Evolutionary conservation across 2,888 invertebrate species (phyloP).

Genomic region (Yponomeuta plumbellus): DNA sequence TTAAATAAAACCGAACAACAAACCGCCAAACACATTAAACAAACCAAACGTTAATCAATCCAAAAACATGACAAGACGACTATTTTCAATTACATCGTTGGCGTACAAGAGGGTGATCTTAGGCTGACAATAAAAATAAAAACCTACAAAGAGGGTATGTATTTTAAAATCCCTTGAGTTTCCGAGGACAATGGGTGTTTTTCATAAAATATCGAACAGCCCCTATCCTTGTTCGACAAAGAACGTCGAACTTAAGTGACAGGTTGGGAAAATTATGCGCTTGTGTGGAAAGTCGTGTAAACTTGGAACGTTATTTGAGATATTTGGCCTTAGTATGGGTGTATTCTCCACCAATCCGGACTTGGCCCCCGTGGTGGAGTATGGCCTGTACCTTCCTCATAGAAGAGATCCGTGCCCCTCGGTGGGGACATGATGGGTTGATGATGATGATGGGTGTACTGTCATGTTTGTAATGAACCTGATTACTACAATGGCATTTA

Average conservation of each 20-base stretch:
- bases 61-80: slow-evolving; percentile 5
- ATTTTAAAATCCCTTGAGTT: slow-evolving; percentile 40
- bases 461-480: too few species aligned
- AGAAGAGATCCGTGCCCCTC: too few species aligned
- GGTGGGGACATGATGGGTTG: too few species aligned
- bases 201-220: slow-evolving; percentile 34
- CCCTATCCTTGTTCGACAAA: slow-evolving; percentile 22
- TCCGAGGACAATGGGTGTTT: slow-evolving; percentile 41
- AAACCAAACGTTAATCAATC: not conserved
- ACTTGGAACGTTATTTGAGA: slow-evolving; percentile 11
- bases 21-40: not conserved
- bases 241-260: slow-evolving; percentile 28
- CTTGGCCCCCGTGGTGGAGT: too few species aligned
- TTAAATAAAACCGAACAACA: not conserved
- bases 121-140: slow-evolving; percentile 22
- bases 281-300: slow-evolving; percentile 26
- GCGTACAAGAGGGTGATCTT: slow-evolving; percentile 35
- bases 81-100: slow-evolving; percentile 32
- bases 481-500: too few species aligned
- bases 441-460: too few species aligned
- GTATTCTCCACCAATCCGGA: too few species aligned
- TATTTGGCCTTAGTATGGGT: too few species aligned
- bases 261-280: slow-evolving; percentile 39
- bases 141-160: slow-evolving; percentile 25
- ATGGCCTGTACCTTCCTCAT: too few species aligned